These are phyloP conservation scores for Drosophila multiciliata DNA, from an alignment of 2,888 invertebrate genomes.

Conservation along the genomic window DNA sequence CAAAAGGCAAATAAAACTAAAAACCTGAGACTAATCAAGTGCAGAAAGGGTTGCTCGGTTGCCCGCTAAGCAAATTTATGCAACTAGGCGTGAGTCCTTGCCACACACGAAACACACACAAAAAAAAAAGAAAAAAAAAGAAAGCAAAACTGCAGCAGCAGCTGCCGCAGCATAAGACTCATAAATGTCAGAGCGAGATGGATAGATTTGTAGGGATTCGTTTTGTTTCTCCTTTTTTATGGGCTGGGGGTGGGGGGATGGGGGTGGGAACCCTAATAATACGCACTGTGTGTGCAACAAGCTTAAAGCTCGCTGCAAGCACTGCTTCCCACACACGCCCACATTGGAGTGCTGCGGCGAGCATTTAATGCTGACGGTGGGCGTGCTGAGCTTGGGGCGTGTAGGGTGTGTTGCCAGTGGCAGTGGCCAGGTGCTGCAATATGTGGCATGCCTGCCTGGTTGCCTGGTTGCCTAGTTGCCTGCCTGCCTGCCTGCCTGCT, in stretches of 20 bases:
- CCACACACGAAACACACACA: not conserved
- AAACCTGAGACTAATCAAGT: constrained; percentile 50
- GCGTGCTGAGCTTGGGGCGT: not conserved
- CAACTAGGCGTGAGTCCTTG: constrained; percentile 2
- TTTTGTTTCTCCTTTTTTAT: not conserved
- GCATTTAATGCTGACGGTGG: not conserved
- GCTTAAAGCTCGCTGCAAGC: constrained; percentile 1
- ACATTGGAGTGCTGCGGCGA: not conserved
- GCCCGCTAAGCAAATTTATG: constrained; percentile 52
- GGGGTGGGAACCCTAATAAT: not conserved
- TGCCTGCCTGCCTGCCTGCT: not conserved
- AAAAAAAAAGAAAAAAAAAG: not conserved
- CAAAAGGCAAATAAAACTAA: not conserved
- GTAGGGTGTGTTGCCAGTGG: not conserved
- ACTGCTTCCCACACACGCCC: not conserved
- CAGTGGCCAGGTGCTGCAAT: not conserved
- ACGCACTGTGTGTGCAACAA: not conserved
- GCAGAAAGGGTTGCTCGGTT: constrained; percentile 48
- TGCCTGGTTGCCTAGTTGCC: not conserved
- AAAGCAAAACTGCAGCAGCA: not conserved
- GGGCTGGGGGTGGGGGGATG: not conserved
- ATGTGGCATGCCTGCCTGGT: not conserved
- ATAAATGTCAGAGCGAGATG: not conserved
- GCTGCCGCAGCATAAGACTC: not conserved
- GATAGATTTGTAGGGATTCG: not conserved